phyloP scores from a whole-genome alignment of 2,797 vertebrate species.

The Triplophysa bombifrons region DNA sequence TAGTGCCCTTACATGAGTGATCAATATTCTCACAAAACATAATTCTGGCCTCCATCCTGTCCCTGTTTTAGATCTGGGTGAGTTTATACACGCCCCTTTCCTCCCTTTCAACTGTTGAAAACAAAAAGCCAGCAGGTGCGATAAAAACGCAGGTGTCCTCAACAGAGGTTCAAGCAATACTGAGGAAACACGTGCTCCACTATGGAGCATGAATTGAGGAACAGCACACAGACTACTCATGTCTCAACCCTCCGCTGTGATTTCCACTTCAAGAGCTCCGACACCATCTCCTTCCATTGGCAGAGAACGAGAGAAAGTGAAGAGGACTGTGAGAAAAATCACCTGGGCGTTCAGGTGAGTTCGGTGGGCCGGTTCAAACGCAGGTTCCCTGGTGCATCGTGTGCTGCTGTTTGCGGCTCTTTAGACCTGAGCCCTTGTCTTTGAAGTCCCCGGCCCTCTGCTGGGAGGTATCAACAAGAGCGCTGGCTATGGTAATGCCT shows the following conservation, averaged over 20 bases:
- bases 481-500: conserved; percentile 91
- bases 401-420: conserved; percentile 86
- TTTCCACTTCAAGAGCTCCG: conserved; percentile 45
- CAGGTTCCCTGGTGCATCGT: conserved; percentile 91
- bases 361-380: conserved; percentile 77
- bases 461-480: conserved; percentile 89
- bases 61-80: neutral
- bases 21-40: neutral
- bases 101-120: conserved; percentile 16
- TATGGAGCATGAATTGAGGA: conserved; percentile 43
- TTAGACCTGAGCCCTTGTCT: conserved; percentile 85
- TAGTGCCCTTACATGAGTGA: neutral
- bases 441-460: conserved; percentile 87
- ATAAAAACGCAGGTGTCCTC: conserved; percentile 38
- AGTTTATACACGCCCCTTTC: conserved; percentile 2
- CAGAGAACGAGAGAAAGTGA: neutral
- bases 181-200: conserved; percentile 29
- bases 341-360: neutral
- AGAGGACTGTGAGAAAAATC: conserved; percentile 16
- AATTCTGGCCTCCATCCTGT: conserved; percentile 4
- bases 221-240: conserved; percentile 35
- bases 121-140: conserved; percentile 7
- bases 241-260: conserved; percentile 28
- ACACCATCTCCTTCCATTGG: conserved; percentile 14
- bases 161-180: conserved; percentile 36